Base-by-base conservation (phyloP, 1,140 invertebrate species). In the Mycetomoellerius zeteki region DNA sequence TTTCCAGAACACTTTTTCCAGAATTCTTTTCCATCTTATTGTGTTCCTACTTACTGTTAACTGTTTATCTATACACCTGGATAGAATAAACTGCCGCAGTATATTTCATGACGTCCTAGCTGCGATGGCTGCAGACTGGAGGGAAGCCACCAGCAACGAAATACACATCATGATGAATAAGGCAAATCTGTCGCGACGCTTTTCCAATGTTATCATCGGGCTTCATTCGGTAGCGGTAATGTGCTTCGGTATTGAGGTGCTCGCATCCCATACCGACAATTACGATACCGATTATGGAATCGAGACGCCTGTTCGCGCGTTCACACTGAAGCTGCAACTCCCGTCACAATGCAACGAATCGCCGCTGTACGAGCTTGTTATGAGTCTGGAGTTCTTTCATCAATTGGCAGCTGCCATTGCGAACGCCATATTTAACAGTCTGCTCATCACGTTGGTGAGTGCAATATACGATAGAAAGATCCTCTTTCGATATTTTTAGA, bases 361-460 rank as follows among this genome's bases (percentile, higher is more conserved):
- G 14, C 80, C 88, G 21, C n/a, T 54, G 0, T 90, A 80, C 7
- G 67, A 90, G 30, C n/a, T 73, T 14, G 27, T 89, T 27, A 30
- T 64, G n/a, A 7, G 54, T 3, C 21, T 67, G 52, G 73, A 88
- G 27, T 80, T 85, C 3, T 0, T 87, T 10, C 75, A 87, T 54
- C 21, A 77, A n/a, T 2, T 90, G 12, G 8, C 4, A 10, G 21
- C 50, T 19, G 65, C 60, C n/a, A 33, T 3, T 16, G 19, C 56
- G 10, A 76, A 43, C 5, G 78, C 54, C n/a, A 19, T 69, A 14
- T 3, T 90, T 5, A 80, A 87, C 16, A 37, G 67, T 2, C 72
- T 89, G 6, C 43, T 90, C 43, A 54, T 90, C 16, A 75, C 77
- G 0, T 37, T 90, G 56, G 88, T 90, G 47, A 89, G 78, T 84